A percentile compares a stretch with the other conserved stretches of the same genome.
Evolutionary conservation across 2,113 vertebrate genomes (phyloP).

Genomic region (Burhinus bistriatus): DNA sequence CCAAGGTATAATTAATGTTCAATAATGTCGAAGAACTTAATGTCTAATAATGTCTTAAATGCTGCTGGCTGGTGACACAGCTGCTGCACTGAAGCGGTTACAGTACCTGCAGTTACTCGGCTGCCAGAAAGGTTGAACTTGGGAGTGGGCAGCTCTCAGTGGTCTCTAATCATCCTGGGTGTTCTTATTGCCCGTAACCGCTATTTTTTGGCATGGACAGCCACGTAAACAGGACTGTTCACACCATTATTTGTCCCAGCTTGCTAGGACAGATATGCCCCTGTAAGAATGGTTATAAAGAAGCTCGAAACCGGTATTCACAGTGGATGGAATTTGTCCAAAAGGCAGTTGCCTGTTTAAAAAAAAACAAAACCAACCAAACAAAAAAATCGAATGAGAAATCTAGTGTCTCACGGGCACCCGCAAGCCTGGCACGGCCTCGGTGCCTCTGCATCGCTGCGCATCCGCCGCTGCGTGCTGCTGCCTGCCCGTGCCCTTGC

Average conservation of each 20-base stretch:
- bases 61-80: background rate
- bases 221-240: background rate
- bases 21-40: background rate
- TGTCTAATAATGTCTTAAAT: background rate
- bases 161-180: background rate
- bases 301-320: rapidly evolving
- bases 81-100: background rate
- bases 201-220: background rate
- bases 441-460: background rate
- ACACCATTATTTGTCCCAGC: background rate
- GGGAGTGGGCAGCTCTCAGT: background rate
- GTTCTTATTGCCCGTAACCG: background rate
- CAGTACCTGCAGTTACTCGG: background rate
- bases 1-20: background rate
- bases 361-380: background rate
- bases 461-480: background rate
- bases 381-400: too few relatives aligned
- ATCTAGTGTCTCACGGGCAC: background rate
- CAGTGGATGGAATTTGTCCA: background rate
- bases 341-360: background rate
- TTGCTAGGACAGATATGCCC: background rate
- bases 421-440: too few relatives aligned
- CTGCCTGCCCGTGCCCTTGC: background rate
- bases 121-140: background rate
- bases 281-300: background rate